These are phyloP conservation scores for Neostethus bicornis DNA, from an alignment of 2,797 vertebrate genomes.

Conservation along the genomic window DNA sequence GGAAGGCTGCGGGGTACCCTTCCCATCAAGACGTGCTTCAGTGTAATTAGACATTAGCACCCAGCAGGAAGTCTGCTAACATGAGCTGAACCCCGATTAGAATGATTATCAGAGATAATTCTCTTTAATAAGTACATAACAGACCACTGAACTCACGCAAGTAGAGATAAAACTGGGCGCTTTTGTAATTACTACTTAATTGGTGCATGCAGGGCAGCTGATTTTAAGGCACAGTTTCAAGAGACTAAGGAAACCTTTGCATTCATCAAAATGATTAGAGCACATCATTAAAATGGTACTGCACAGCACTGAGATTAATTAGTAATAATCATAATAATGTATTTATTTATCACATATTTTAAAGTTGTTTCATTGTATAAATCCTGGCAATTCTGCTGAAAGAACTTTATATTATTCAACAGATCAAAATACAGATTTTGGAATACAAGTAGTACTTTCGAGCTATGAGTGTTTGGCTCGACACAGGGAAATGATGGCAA, in stretches of 20 bases:
- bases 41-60: conserved; percentile 81
- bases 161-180: conserved; percentile 63
- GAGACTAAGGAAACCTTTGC: conserved; percentile 40
- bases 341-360: not conserved
- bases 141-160: conserved; percentile 66
- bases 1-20: conserved; percentile 67
- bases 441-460: conserved; percentile 36
- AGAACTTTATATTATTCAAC: conserved; percentile 11
- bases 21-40: conserved; percentile 73
- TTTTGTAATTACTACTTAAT: conserved; percentile 72
- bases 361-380: not conserved
- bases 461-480: conserved; percentile 31
- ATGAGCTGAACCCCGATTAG: conserved; percentile 75
- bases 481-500: conserved; percentile 46
- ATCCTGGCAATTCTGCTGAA: not conserved
- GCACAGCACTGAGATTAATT: conserved; percentile 1
- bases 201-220: conserved; percentile 56
- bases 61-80: conserved; percentile 78
- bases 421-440: conserved; percentile 41
- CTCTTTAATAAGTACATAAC: conserved; percentile 76
- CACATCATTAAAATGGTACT: conserved; percentile 28
- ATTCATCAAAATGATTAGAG: conserved; percentile 32
- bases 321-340: conserved; percentile 1
- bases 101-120: conserved; percentile 79
- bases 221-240: conserved; percentile 52